Conservation (phyloP, 1,140 invertebrate genomes). For the Zaprionus gabonicus region DNA sequence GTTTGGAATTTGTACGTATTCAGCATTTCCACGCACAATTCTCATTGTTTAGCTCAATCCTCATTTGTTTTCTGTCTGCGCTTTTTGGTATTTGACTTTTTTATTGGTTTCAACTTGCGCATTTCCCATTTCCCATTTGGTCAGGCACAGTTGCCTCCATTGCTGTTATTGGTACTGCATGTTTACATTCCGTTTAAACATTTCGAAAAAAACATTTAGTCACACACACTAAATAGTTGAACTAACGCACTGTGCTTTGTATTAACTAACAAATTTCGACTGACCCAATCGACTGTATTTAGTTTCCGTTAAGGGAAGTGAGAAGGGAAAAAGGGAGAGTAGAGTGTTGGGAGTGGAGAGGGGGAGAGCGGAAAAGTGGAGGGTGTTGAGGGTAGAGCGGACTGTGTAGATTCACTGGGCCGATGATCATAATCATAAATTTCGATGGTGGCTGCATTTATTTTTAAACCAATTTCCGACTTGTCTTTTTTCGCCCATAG, state of each 20-base stretch:
- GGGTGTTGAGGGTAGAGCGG: not conserved
- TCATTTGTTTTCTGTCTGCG: slow-evolving; percentile 38
- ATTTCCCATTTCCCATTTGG: slow-evolving; percentile 69
- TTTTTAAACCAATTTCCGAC: slow-evolving; percentile 78
- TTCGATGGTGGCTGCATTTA: slow-evolving; percentile 71
- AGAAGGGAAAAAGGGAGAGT: not conserved
- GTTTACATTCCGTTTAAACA: slow-evolving; percentile 57
- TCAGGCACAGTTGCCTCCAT: slow-evolving; percentile 11
- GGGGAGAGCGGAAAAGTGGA: not conserved
- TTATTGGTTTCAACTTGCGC: slow-evolving; percentile 77
- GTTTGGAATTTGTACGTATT: slow-evolving; percentile 39
- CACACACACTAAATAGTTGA: slow-evolving; percentile 22
- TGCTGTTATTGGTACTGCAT: slow-evolving; percentile 28
- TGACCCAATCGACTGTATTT: not conserved
- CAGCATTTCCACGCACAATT: slow-evolving; percentile 14
- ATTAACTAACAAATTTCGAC: not conserved
- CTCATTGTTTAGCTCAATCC: slow-evolving; percentile 39
- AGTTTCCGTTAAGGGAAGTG: not conserved
- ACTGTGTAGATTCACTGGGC: not conserved
- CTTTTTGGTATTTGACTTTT: slow-evolving; percentile 65
- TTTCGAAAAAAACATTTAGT: slow-evolving; percentile 44
- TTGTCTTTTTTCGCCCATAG: slow-evolving; percentile 47
- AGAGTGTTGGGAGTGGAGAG: not conserved
- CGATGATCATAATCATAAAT: slow-evolving; percentile 71
- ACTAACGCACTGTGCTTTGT: not conserved